Evolutionary conservation across 2,113 vertebrate species (phyloP), one percentile per base, ranked within the genome.

Genomic region (Sakesphorus luctuosus): DNA sequence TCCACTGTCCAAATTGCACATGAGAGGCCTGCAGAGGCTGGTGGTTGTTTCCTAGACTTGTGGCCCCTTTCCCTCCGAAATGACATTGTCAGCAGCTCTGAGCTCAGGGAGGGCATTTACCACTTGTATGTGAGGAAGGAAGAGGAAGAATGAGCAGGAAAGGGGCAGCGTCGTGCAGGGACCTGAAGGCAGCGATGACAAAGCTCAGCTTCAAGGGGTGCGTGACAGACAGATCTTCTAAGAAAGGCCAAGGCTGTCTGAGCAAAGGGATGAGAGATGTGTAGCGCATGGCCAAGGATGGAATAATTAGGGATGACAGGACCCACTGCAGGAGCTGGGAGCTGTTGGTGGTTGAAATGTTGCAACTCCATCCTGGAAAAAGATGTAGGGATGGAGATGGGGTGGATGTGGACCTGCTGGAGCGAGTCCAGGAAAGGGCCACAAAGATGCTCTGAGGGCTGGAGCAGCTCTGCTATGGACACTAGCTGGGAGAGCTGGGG

Each of bases 111-210:
- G 85, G 90, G 85, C 90, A 92, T 90, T 90, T 90, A 75, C 79
- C 28, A 75, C 94, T 96, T 94, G 94, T 95, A 68, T 95, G 76
- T 82, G 80, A 93, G 96, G 96, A 97, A 97, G 95, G 94, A 97
- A 95, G 91, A 92, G 94, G 93, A 89, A 96, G 94, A 96, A 96
- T 95, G 93, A 72, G 83, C 93, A 90, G 92, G 95, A 96, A 96
- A 94, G 82, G 75, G 79, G 87, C 95, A 96, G 85, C 7, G 28
- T 36, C 3, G 1, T 76, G 75, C 67, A 26, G 40, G 76, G 44
- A 72, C 88, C 73, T 3, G 21, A 90, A 92, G 89, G 76, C 92
- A 75, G 13, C 43, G 90, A 61, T 88, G 94, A 96, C 69, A 71
- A 80, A 91, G 93, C 76, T 89, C 87, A 89, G 58, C 55, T 86